Evolutionary conservation across 2,888 invertebrate species (phyloP), one percentile per base, ranked within the genome.

Genomic region (Gonocerus acuteangulatus): DNA sequence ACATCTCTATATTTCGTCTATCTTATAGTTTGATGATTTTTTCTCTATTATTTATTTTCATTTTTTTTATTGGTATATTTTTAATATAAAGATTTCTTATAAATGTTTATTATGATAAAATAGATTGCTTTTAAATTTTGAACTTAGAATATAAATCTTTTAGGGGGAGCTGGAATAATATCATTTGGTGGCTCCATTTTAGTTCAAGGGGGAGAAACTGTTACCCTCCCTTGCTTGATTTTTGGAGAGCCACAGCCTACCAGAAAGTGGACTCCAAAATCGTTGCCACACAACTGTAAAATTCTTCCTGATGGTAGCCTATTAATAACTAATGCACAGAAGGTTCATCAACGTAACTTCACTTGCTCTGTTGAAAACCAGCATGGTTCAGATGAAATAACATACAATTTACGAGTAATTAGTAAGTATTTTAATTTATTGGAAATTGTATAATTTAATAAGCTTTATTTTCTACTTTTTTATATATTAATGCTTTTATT

Each of bases 171-270:
- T 13, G 77, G 80, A 11, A 79, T 81, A 48, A 76, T 80, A 63
- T 81, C 81, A 13, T 80, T 81, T 68, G 80, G 81, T 21, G 75
- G 77, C 67, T 73, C 75, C 2, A 69, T 81, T 32, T 74, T 77
- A 62, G 77, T 78, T 9, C 78, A 78, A 39, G 79, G 80, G 77
- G 75, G 78, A 58, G 76, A 77, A 15, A 77, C 79, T 67, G 76
- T 81, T 63, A 76, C 75, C 65, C 70, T 82, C 49, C 73, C 78
- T 0, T 82, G 82, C 65, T 70, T 77, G 1, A 75, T 75, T 62
- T 79, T 80, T n/a, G 81, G 81, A 1, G 73, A 73, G 62, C 80
- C 81, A 1, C 72, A 68, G 13, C 71, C 71, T 7, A 68, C 68
- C 48, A 66, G 68, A 16, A 54, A 63, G 16, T 72, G 72, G 72